Conservation (phyloP, 2,888 invertebrate genomes). For the Synergus laeviventris region DNA sequence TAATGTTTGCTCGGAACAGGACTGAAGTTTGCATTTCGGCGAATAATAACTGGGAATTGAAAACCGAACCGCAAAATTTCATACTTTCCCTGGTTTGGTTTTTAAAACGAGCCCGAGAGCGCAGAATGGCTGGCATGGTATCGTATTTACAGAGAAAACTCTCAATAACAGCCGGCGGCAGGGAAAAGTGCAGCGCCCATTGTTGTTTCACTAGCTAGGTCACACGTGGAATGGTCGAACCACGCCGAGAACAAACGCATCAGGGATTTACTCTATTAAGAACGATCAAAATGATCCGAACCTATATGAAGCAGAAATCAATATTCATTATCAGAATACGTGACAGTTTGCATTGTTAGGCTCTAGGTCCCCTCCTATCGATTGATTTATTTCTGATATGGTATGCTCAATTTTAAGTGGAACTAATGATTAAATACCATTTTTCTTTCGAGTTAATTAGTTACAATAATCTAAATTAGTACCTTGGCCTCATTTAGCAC, state of each 20-base stretch:
- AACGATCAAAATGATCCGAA: slow-evolving; percentile 10
- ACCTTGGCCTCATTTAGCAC: not conserved
- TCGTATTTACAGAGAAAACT: slow-evolving; percentile 21
- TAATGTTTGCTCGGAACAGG: slow-evolving; percentile 8
- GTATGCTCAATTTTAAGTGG: not conserved
- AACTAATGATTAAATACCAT: not conserved
- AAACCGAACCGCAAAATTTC: slow-evolving; percentile 5
- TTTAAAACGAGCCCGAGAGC: not conserved
- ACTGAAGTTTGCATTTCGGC: not conserved
- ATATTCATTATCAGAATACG: not conserved
- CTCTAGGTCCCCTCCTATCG: not conserved
- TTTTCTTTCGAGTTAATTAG: not conserved
- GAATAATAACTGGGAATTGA: slow-evolving; percentile 18
- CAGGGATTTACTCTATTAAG: slow-evolving; percentile 5
- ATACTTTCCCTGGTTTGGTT: not conserved
- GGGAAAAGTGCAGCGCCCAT: slow-evolving; percentile 8
- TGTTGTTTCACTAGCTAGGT: slow-evolving; percentile 24
- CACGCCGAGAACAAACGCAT: not conserved
- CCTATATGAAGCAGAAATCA: slow-evolving; percentile 4
- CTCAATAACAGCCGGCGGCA: not conserved
- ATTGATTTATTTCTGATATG: not conserved
- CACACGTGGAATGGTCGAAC: slow-evolving; percentile 7
- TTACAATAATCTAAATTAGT: not conserved
- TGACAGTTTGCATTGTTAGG: not conserved
- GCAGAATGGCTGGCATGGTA: slow-evolving; percentile 3